Base-by-base conservation (phyloP, 2,113 vertebrate genomes). In the Phalacrocorax brasilianus region DNA sequence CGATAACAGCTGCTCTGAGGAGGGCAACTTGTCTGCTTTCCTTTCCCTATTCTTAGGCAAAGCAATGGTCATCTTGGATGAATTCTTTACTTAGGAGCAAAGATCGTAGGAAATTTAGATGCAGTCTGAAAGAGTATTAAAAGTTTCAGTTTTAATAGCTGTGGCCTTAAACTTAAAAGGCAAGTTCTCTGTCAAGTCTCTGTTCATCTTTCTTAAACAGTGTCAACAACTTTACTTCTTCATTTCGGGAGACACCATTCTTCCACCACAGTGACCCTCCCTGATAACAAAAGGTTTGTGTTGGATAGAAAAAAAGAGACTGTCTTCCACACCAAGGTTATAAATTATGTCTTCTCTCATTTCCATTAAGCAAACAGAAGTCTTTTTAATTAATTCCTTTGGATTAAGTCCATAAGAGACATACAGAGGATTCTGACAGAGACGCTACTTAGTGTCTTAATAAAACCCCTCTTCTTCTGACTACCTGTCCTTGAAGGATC, bases 311-410 rank as follows among this genome's bases (percentile, higher is more conserved):
- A 91, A 35, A 26, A 47, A 86, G 75, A 84, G 61, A 30, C n/a
- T 85, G 3, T 72, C 53, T 91, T 91, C 67, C 18, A 23, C 32
- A 86, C 20, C 52, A 71, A 80, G 53, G 30, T 45, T 67, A 44
- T 80, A 88, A 93, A 83, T 91, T 73, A 35, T 49, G 59, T 40
- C 42, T 86, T 76, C 52, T 77, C 38, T 80, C 28, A 77, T 70
- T 96, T 88, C 75, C 59, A 88, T 90, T 90, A 94, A 83, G 73
- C 72, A 94, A 91, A 80, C 47, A 85, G 58, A 89, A 66, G 15
- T 47, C 22, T 70, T 52, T 91, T 76, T 71, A 85, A 90, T 94
- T 83, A 91, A 93, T 97, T 94, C 40, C 5, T 24, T 35, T 80
- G 78, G 67, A 83, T 83, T 53, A 83, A 85, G 38, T 85, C 82